Percentiles rank a stretch among this genome's conserved stretches.
These are phyloP conservation scores for Lethocerus indicus DNA, from an alignment of 1,140 invertebrate species.

Conservation along the genomic window DNA sequence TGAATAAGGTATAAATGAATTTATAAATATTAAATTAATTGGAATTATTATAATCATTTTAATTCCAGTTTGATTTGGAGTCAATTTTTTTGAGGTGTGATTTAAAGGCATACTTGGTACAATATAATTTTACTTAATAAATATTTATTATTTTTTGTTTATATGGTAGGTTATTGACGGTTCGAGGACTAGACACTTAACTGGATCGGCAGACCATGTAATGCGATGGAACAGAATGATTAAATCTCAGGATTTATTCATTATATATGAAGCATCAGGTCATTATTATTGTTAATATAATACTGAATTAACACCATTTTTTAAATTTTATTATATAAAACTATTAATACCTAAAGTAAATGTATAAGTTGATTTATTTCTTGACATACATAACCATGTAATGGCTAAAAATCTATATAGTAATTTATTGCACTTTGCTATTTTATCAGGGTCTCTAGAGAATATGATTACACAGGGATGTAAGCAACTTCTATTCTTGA, in stretches of 20 bases:
- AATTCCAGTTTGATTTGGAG: not conserved
- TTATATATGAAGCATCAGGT: slow-evolving; percentile 8
- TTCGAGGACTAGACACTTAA: not conserved
- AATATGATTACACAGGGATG: slow-evolving; percentile 9
- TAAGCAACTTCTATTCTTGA: slow-evolving; percentile 4
- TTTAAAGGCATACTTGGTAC: not conserved
- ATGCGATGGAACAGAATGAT: slow-evolving; percentile 8
- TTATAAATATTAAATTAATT: not conserved
- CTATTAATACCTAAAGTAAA: too few relatives aligned
- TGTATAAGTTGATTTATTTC: too few relatives aligned
- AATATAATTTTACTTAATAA: not conserved
- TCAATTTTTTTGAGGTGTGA: not conserved
- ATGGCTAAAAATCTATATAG: too few relatives aligned
- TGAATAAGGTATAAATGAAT: too few relatives aligned
- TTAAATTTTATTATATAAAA: too few relatives aligned
- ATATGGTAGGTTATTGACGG: not conserved
- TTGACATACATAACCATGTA: too few relatives aligned
- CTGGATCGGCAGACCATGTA: slow-evolving; percentile 11
- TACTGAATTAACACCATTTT: too few relatives aligned
- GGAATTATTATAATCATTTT: not conserved
- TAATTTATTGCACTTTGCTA: too few relatives aligned
- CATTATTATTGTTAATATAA: not conserved
- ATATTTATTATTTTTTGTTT: not conserved
- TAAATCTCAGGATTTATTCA: slow-evolving; percentile 1
- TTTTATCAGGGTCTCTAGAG: slow-evolving; percentile 8